Conservation (phyloP, 2,797 vertebrate species). For the Sylvilagus floridanus region DNA sequence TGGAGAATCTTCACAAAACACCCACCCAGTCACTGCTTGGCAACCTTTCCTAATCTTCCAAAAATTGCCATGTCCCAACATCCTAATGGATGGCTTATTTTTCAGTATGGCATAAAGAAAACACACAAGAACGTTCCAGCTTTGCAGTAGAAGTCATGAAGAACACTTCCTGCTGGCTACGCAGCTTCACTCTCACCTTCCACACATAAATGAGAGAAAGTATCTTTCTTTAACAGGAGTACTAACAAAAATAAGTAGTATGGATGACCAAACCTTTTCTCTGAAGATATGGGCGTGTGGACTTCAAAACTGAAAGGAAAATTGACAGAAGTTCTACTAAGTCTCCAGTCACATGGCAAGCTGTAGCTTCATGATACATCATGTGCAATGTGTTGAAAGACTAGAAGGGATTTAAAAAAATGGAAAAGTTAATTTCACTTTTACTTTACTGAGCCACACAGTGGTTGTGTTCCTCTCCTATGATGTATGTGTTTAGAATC, state of each 20-base stretch:
- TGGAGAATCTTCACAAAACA: slow-evolving; percentile 49
- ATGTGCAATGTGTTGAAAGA: slow-evolving; percentile 99
- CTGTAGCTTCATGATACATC: slow-evolving; percentile 99
- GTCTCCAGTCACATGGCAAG: slow-evolving; percentile 98
- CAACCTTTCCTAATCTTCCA: slow-evolving; percentile 27
- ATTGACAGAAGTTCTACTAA: slow-evolving; percentile 98
- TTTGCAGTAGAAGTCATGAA: background rate
- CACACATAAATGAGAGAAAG: slow-evolving; percentile 1
- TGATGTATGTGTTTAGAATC: slow-evolving; percentile 24
- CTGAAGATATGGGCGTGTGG: slow-evolving; percentile 96
- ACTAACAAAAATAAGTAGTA: slow-evolving; percentile 56
- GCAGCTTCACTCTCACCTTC: background rate
- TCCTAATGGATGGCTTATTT: background rate
- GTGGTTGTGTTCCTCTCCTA: slow-evolving; percentile 11
- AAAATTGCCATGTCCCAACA: background rate
- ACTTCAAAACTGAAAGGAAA: slow-evolving; percentile 97
- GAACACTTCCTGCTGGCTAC: background rate
- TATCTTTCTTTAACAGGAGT: slow-evolving; percentile 24
- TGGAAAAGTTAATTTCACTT: slow-evolving; percentile 62
- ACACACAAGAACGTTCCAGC: background rate
- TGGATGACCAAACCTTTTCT: slow-evolving; percentile 93
- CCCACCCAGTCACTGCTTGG: background rate
- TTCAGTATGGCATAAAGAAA: slow-evolving; percentile 22
- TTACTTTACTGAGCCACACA: slow-evolving; percentile 54
- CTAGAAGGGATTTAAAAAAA: slow-evolving; percentile 85